Evolutionary conservation across 2,797 vertebrate genomes (phyloP).

Genomic region (Poeciliopsis infans): DNA sequence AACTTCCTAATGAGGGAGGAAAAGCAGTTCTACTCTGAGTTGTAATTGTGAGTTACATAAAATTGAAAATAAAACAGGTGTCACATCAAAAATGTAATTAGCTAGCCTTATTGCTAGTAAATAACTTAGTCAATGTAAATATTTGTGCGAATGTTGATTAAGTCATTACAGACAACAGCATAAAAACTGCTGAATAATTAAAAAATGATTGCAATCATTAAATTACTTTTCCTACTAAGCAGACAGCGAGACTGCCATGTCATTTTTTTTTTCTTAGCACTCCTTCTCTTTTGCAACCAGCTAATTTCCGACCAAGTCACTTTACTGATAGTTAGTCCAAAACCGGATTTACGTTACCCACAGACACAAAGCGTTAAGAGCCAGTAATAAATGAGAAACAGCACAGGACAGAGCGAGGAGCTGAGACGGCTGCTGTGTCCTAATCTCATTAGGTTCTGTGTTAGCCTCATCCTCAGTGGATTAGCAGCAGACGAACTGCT

Average conservation of each 20-base stretch:
- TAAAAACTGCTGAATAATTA: background rate
- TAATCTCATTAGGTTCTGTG: conserved; percentile 71
- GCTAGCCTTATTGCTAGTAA: background rate
- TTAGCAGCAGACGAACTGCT: conserved; percentile 53
- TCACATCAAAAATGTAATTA: background rate
- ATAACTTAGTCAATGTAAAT: background rate
- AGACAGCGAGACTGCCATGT: background rate
- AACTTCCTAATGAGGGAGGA: background rate
- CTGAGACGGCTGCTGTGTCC: conserved; percentile 45
- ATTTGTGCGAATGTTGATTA: background rate
- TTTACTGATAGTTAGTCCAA: conserved; percentile 11
- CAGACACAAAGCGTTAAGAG: conserved; percentile 13
- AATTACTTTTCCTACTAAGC: background rate
- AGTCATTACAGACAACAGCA: background rate
- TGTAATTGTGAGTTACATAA: background rate
- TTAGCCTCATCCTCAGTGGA: conserved; percentile 65
- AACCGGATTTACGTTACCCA: conserved; percentile 21
- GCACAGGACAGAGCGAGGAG: conserved; percentile 28
- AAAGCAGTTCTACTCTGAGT: too few relatives aligned
- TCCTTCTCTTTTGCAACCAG: background rate
- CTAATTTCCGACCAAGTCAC: conserved; percentile 1
- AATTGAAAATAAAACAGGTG: background rate
- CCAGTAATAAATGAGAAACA: conserved; percentile 52
- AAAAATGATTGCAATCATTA: background rate
- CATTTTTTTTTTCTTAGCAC: background rate